These are phyloP conservation scores for Philaenus spumarius DNA, from an alignment of 1,140 invertebrate species.

Conservation along the genomic window DNA sequence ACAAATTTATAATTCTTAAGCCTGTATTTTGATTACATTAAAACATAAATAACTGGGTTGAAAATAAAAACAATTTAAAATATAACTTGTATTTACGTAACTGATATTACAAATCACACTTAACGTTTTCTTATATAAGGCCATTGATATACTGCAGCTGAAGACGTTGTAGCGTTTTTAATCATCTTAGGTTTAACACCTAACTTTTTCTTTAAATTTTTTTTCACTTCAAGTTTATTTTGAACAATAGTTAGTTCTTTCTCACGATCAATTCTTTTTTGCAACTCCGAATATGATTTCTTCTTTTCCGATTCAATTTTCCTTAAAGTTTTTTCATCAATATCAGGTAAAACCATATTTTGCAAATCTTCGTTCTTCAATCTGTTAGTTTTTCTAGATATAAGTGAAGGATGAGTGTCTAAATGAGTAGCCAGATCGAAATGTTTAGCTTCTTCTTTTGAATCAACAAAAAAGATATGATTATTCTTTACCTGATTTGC, in stretches of 20 bases:
- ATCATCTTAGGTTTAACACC: slow-evolving; percentile 57
- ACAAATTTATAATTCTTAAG: no score
- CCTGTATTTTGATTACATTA: no score
- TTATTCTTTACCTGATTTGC: slow-evolving; percentile 60
- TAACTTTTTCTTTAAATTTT: slow-evolving; percentile 58
- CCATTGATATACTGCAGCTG: slow-evolving; percentile 80
- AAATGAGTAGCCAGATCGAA: slow-evolving; percentile 67
- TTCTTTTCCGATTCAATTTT: slow-evolving; percentile 49
- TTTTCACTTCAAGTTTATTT: slow-evolving; percentile 76
- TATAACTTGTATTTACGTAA: no score
- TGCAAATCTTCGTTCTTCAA: slow-evolving; percentile 53
- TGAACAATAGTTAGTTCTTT: slow-evolving; percentile 71
- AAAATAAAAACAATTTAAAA: no score
- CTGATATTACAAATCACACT: no score
- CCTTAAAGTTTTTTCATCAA: slow-evolving; percentile 43
- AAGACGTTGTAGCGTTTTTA: slow-evolving; percentile 54
- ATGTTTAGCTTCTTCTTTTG: slow-evolving; percentile 51
- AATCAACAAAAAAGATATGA: slow-evolving; percentile 77
- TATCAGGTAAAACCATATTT: slow-evolving; percentile 47
- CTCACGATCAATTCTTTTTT: slow-evolving; percentile 74
- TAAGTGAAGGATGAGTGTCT: slow-evolving; percentile 63
- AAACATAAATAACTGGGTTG: no score
- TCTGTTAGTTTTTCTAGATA: slow-evolving; percentile 62
- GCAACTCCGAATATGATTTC: slow-evolving; percentile 68
- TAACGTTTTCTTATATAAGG: slow-evolving; percentile 76